Evolutionary conservation across 2,113 vertebrate genomes (phyloP), one percentile per base, ranked within the genome.

Genomic region (Pterophyllum scalare): DNA sequence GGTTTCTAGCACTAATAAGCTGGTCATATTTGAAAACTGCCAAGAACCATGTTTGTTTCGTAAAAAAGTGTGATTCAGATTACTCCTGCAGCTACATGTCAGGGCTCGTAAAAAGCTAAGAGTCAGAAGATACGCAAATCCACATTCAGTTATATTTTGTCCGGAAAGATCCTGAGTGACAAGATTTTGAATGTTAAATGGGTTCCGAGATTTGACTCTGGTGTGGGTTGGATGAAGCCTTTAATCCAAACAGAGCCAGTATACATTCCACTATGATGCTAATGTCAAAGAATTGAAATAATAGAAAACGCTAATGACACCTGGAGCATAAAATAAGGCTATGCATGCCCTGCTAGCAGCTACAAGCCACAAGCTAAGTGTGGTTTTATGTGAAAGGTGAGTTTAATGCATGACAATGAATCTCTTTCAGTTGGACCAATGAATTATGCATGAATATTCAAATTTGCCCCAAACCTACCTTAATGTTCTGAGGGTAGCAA

Each of bases 21-120:
- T n/a, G 43, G 10, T 24, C 31, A 7, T 79, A 11, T 49, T 60
- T 83, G 59, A 90, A 90, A 88, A 75, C 89, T 90, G 87, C 88
- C 92, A 88, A 88, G 92, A 93, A 93, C 80, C 82, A 77, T 38
- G 58, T 77, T 49, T 46, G 22, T 20, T 79, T 19, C 43, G 49
- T 11, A 35, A 59, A 46, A 35, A 62, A 52, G 54, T n/a, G 59
- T 8, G 33, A 31, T 46, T 59, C 15, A 70, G 80, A 70, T 58
- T 14, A 81, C 40, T 75, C 9, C 13, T 14, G 40, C 31, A 8
- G n/a, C 75, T 28, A 17, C 22, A 35, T 22, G 65, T 3, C 15
- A 15, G 9, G 12, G 40, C 22, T 77, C 15, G 43, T 12, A 56
- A 65, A 59, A 54, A 8, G 52, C 6, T 22, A 13, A 19, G 54